These are phyloP conservation scores for Leucoraja erinaceus DNA, from an alignment of 2,113 vertebrate species.

Conservation along the genomic window DNA sequence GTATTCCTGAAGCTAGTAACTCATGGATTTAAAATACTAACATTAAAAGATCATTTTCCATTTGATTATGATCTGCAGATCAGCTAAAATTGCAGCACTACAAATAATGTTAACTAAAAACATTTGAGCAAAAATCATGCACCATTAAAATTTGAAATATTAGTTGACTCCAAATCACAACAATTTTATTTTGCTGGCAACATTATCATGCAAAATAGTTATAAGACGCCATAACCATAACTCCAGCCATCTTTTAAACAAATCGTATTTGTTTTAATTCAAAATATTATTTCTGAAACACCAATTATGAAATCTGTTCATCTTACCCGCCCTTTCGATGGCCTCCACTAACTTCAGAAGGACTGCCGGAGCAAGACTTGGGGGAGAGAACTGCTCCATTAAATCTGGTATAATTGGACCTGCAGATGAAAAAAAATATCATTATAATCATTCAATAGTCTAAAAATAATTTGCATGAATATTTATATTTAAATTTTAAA, in stretches of 20 bases:
- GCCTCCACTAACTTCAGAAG: conserved; percentile 75
- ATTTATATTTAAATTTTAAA: conserved; percentile 40
- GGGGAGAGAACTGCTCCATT: conserved; percentile 80
- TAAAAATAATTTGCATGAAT: conserved; percentile 14
- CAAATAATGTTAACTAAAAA: not conserved
- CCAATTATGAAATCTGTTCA: not conserved
- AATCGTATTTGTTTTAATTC: not conserved
- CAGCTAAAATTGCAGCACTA: not conserved
- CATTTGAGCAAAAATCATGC: not conserved
- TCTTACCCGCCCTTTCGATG: conserved; percentile 87
- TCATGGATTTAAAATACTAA: not conserved
- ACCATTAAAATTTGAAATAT: not conserved
- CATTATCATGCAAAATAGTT: not conserved
- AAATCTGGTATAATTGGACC: conserved; percentile 73
- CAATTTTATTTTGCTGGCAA: too few species aligned
- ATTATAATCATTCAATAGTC: not conserved
- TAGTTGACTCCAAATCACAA: not conserved
- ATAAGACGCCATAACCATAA: not conserved
- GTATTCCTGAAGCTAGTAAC: not conserved
- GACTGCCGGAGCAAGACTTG: conserved; percentile 72
- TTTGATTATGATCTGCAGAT: not conserved
- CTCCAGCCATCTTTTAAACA: not conserved
- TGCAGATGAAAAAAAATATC: conserved; percentile 47
- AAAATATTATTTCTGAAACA: not conserved
- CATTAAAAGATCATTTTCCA: not conserved